Percentiles rank a stretch among this genome's conserved stretches.
phyloP scores from a whole-genome alignment of 1,140 invertebrate species.

The Bathynomus jamesi region DNA sequence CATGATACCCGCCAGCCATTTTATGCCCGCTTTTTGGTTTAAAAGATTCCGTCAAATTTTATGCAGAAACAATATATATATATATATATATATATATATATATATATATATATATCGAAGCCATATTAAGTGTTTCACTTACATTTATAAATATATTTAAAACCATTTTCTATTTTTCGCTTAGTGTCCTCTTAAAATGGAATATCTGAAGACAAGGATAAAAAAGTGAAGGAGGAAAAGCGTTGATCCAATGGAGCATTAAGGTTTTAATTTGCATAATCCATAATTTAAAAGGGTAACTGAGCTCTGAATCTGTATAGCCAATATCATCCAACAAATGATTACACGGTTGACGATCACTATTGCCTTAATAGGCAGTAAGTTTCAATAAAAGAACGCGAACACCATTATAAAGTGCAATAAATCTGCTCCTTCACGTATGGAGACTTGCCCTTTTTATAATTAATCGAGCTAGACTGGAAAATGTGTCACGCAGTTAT shows the following conservation, averaged over 20 bases:
- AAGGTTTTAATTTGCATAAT: neutral
- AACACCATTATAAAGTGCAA: neutral
- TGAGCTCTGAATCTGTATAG: neutral
- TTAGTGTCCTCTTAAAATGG: too few species aligned
- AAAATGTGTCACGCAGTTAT: neutral
- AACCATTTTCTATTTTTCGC: too few species aligned
- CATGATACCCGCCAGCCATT: too few species aligned
- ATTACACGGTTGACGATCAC: neutral
- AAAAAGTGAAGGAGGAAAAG: neutral
- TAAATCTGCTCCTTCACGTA: neutral
- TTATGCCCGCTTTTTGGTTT: too few species aligned
- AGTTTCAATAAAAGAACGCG: neutral
- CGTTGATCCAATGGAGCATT: neutral
- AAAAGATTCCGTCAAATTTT: too few species aligned
- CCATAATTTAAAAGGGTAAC: conserved; percentile 1
- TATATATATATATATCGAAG: too few species aligned
- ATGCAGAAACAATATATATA: too few species aligned
- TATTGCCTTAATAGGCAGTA: neutral
- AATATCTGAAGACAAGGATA: neutral
- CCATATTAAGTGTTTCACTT: too few species aligned
- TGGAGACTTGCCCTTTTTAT: neutral
- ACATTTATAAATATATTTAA: too few species aligned
- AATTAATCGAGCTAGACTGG: neutral
- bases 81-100: too few species aligned
- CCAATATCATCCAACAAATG: neutral